Conservation (phyloP, 2,888 invertebrate species). For the Epicampocera succincta region DNA sequence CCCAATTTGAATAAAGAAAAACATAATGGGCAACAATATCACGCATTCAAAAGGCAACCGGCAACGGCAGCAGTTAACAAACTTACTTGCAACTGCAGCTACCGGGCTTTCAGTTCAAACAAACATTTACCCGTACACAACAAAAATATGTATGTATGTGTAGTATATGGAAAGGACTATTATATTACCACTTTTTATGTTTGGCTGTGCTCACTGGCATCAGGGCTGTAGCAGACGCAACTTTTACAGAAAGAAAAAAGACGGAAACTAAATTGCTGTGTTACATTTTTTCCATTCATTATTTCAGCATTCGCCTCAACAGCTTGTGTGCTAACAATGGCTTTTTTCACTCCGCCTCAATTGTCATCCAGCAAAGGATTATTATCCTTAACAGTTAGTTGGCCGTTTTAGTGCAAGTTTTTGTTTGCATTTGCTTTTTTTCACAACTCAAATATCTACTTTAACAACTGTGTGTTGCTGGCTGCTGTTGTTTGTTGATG, state of each 20-base stretch:
- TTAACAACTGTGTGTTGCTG: constrained; percentile 6
- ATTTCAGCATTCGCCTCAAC: constrained; percentile 55
- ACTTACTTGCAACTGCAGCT: no score
- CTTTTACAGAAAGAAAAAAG: constrained; percentile 35
- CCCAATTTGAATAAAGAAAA: constrained; percentile 37
- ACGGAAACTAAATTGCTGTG: constrained; percentile 30
- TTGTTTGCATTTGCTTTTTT: constrained; percentile 5
- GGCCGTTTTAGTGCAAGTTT: constrained; percentile 44
- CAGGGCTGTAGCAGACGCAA: constrained; percentile 28
- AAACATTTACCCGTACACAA: not conserved
- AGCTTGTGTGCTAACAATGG: constrained; percentile 43
- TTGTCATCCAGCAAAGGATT: constrained; percentile 65
- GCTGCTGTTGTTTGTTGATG: constrained; percentile 23
- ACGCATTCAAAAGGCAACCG: constrained; percentile 55
- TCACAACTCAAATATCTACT: constrained; percentile 4
- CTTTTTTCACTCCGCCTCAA: constrained; percentile 57
- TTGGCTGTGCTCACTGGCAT: constrained; percentile 33
- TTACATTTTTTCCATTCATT: constrained; percentile 7
- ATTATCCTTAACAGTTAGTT: constrained; percentile 63
- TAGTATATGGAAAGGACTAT: not conserved
- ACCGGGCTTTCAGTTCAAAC: not conserved
- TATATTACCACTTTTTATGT: constrained; percentile 35
- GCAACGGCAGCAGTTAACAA: constrained; percentile 3
- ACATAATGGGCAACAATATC: constrained; percentile 48
- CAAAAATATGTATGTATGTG: no score